Conservation (phyloP, 2,113 vertebrate genomes). For the Equus quagga region DNA sequence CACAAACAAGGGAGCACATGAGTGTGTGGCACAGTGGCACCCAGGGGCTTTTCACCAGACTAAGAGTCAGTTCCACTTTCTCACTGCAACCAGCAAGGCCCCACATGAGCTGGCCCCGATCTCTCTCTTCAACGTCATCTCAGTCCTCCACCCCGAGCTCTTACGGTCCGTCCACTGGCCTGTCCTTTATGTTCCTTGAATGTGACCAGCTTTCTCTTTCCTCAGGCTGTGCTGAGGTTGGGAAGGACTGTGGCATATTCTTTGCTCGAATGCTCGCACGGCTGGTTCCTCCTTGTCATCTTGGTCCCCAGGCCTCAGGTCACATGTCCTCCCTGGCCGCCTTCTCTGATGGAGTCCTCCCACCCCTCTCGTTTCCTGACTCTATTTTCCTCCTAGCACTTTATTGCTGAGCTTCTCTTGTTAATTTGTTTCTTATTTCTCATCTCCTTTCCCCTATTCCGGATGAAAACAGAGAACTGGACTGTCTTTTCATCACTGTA, state of each 20-base stretch:
- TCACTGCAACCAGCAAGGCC: neutral
- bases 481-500: neutral
- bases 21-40: neutral
- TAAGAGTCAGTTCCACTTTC: neutral
- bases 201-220: neutral
- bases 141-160: neutral
- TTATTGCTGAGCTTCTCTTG: neutral
- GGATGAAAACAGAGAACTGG: neutral
- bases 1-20: neutral
- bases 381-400: neutral
- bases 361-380: neutral
- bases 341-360: neutral
- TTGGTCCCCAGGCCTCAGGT: neutral
- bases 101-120: neutral
- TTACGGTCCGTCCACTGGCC: too few relatives aligned
- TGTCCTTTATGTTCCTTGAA: neutral
- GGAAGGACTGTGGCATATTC: fast-evolving
- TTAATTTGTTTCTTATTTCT: neutral
- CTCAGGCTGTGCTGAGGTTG: neutral
- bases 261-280: neutral
- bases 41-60: neutral
- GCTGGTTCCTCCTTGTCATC: neutral
- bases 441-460: neutral
- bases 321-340: neutral
- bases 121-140: too few relatives aligned